Conservation (phyloP, 1,140 invertebrate species). For the Lordiphosa stackelbergi region DNA sequence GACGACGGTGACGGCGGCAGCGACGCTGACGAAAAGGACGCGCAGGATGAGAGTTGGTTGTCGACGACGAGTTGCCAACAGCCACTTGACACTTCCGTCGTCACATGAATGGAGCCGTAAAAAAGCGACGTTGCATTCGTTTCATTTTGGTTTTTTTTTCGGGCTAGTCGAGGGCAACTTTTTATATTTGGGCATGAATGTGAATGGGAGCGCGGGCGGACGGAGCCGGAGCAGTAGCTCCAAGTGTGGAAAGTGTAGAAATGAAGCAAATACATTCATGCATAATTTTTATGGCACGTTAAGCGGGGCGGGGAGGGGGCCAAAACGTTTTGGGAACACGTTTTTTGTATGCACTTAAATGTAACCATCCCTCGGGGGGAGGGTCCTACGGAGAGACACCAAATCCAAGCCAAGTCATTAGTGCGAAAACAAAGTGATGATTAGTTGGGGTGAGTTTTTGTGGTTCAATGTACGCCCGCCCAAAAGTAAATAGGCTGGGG, state of each 20-base stretch:
- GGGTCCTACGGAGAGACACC: constrained; percentile 6
- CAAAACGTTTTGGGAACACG: constrained; percentile 72
- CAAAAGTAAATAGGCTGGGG: constrained; percentile 61
- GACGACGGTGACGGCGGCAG: neutral
- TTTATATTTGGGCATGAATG: constrained; percentile 65
- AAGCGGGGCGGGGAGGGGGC: constrained; percentile 52
- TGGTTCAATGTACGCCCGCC: constrained; percentile 69
- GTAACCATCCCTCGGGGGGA: constrained; percentile 14
- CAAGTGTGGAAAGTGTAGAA: constrained; percentile 20
- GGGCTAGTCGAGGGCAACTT: constrained; percentile 58
- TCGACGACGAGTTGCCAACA: constrained; percentile 73
- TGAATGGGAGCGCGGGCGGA: constrained; percentile 17
- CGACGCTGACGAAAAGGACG: constrained; percentile 71
- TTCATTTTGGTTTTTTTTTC: constrained; percentile 43
- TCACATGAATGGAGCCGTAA: constrained; percentile 75
- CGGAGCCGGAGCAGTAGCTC: neutral
- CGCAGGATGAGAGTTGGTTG: constrained; percentile 47
- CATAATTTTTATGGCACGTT: constrained; percentile 70
- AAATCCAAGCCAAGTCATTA: constrained; percentile 58
- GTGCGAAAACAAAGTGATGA: constrained; percentile 66
- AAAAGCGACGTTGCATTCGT: constrained; percentile 68
- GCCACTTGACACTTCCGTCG: constrained; percentile 74
- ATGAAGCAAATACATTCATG: constrained; percentile 71
- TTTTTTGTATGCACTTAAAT: constrained; percentile 48
- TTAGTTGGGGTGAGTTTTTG: constrained; percentile 45